These are phyloP conservation scores for Nyctereutes procyonoides DNA, from an alignment of 2,113 vertebrate species.

Conservation along the genomic window DNA sequence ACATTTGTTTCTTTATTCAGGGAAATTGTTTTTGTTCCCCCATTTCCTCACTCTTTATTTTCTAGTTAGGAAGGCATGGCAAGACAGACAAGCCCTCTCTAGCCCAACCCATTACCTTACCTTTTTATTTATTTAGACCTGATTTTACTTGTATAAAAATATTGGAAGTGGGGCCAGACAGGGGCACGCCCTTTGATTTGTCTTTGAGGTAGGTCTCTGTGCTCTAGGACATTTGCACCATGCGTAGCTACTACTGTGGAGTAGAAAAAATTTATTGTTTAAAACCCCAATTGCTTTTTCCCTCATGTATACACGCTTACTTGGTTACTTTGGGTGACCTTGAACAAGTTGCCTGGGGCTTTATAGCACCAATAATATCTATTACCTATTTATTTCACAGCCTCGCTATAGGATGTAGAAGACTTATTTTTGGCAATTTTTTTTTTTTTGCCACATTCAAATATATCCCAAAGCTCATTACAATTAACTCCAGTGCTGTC, in stretches of 20 bases:
- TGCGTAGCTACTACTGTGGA: background rate
- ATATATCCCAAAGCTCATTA: constrained; percentile 2
- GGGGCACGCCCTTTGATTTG: background rate
- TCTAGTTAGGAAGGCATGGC: background rate
- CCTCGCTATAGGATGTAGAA: constrained; percentile 1
- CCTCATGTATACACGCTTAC: background rate
- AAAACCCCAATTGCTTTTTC: background rate
- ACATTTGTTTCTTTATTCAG: background rate
- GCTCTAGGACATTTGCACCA: background rate
- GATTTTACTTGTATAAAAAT: background rate
- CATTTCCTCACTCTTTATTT: background rate
- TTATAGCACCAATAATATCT: constrained; percentile 45
- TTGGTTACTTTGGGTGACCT: constrained; percentile 61
- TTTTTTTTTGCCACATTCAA: constrained; percentile 49
- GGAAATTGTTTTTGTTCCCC: background rate
- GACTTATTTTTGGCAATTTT: background rate
- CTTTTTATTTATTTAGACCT: background rate
- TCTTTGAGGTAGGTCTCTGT: background rate
- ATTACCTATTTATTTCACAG: constrained; percentile 54
- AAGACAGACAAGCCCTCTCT: background rate
- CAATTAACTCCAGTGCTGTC: background rate
- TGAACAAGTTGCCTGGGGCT: constrained; percentile 45
- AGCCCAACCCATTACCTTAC: background rate
- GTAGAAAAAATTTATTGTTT: background rate
- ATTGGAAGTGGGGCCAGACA: background rate